These are phyloP conservation scores for Dermatemys mawii DNA, from an alignment of 2,113 vertebrate genomes.

Conservation along the genomic window DNA sequence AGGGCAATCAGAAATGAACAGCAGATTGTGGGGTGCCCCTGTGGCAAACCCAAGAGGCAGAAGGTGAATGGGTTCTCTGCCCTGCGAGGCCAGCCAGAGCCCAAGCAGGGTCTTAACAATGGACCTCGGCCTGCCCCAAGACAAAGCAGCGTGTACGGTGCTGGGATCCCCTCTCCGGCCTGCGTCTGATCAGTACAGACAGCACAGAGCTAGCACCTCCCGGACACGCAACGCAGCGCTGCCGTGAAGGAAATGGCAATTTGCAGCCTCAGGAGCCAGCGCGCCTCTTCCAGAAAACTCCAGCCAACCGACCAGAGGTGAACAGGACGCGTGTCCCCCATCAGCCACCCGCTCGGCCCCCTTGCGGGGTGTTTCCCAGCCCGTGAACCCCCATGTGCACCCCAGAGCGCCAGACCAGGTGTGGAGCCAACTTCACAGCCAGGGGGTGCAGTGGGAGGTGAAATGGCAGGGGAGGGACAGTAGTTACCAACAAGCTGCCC, in stretches of 20 bases:
- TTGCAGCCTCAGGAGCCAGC: too few species aligned
- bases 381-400: not conserved
- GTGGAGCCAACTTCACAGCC: too few species aligned
- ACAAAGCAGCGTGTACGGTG: not conserved
- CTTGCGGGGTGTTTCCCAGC: not conserved
- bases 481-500: not conserved
- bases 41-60: not conserved
- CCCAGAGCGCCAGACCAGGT: not conserved
- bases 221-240: too few species aligned
- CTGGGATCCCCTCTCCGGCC: not conserved
- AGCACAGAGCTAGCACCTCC: not conserved
- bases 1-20: rapidly evolving
- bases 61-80: not conserved
- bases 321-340: too few species aligned
- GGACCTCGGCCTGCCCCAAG: not conserved
- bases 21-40: not conserved
- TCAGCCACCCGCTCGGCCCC: not conserved
- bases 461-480: not conserved
- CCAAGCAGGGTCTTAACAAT: not conserved
- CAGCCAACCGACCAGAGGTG: not conserved
- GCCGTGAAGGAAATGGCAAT: too few species aligned
- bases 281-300: not conserved
- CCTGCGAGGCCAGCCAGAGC: not conserved
- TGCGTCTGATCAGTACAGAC: not conserved
- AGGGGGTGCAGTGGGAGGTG: not conserved